Evolutionary conservation across 2,797 vertebrate genomes (phyloP), one percentile per base, ranked within the genome.

Genomic region (Percopsis omiscomaycus): DNA sequence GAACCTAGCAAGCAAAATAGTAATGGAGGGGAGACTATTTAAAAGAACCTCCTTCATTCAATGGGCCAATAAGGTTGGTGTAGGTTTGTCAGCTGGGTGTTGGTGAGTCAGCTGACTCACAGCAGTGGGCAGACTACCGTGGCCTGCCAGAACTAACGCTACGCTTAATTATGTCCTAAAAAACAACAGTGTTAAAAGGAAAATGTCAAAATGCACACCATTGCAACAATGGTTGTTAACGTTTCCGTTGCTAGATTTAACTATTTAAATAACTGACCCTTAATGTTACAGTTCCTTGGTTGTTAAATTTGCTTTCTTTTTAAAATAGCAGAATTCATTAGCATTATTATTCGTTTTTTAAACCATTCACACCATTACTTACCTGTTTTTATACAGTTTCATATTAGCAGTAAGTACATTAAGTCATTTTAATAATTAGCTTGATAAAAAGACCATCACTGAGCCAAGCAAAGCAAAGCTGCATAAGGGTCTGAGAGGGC

Each of bases 401-500:
- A 28, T 62, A 50, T 15, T 49, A 61, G 30, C 45, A 51, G 64
- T 22, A 22, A 22, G 22, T 22, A 22, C 22, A 22, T 1, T 22
- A 22, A 22, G 22, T 22, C 22, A 22, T 22, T 22, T 22, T 22
- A 22, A 22, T 22, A 22, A 22, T 22, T 22, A 22, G 22, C 64
- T 66, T 61, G 22, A 72, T 75, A 64, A 51, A 71, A 60, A 57
- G 66, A 28, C 58, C 47, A 75, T 65, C 61, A 62, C 14, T 64
- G 55, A 69, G 45, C 59, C 29, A 22, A 16, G 42, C 44, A 14
- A 46, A 55, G 42, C 51, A 22, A 76, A 73, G 49, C 45, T 16
- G 22, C 37, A 30, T 50, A 66, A 58, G 72, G 69, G 72, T 78
- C 90, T 90, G 48, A 73, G 71, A 92, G 88, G 88, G 80, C 82